Evolutionary conservation across 1,140 invertebrate species (phyloP).

Genomic region (Spodoptera litura): DNA sequence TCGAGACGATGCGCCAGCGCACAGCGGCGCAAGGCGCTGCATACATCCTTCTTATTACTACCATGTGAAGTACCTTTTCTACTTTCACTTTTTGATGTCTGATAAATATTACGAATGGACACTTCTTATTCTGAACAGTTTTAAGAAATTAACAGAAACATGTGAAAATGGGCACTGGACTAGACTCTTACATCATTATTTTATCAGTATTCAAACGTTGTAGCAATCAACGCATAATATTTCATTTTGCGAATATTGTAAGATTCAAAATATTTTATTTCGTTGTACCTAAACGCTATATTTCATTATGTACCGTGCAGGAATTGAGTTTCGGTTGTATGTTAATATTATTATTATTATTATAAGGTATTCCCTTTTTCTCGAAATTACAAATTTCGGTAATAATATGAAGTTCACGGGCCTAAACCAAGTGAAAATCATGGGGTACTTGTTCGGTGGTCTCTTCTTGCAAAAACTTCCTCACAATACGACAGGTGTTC

Average conservation of each 20-base stretch:
- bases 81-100: constrained; percentile 45
- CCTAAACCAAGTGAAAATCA: too few species aligned
- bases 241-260: not conserved
- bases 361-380: too few species aligned
- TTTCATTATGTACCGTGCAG: not conserved
- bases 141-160: constrained; percentile 46
- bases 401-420: too few species aligned
- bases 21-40: constrained; percentile 72
- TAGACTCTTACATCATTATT: constrained; percentile 49
- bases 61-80: constrained; percentile 67
- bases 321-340: not conserved
- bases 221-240: constrained; percentile 25
- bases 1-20: constrained; percentile 63
- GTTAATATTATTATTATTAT: not conserved
- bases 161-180: constrained; percentile 45
- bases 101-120: constrained; percentile 3
- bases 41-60: constrained; percentile 81
- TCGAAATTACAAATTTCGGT: too few species aligned
- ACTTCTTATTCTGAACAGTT: constrained; percentile 4
- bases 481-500: too few species aligned
- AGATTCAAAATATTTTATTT: not conserved
- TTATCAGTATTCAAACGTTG: constrained; percentile 25
- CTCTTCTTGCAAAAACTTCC: too few species aligned
- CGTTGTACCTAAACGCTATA: not conserved
- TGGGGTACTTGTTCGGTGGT: too few species aligned